These are phyloP conservation scores for Cataglyphis cursor DNA, from an alignment of 2,888 invertebrate species.

Conservation along the genomic window DNA sequence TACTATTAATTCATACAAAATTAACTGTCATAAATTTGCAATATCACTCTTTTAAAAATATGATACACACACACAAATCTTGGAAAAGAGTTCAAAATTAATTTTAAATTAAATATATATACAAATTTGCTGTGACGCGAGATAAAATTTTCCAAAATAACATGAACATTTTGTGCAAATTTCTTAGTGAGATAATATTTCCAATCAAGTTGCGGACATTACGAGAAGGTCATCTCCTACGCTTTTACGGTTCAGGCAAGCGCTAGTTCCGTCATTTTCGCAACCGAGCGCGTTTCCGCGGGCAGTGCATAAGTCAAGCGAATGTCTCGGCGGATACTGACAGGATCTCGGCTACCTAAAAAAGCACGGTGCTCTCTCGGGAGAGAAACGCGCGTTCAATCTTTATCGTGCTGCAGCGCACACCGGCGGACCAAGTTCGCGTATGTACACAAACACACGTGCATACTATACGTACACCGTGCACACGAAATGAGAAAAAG, in stretches of 20 bases:
- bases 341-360: constrained; percentile 70
- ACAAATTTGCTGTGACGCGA: background rate
- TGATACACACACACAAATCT: background rate
- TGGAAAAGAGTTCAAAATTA: background rate
- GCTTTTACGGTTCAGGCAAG: constrained; percentile 5
- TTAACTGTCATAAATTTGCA: background rate
- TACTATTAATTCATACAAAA: background rate
- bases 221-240: constrained; percentile 22
- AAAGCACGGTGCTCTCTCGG: constrained; percentile 25
- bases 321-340: constrained; percentile 67
- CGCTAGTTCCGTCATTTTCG: constrained; percentile 25
- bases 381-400: constrained; percentile 53
- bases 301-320: constrained; percentile 52
- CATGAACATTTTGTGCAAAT: background rate
- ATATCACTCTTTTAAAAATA: background rate
- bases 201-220: background rate
- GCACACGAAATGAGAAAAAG: constrained; percentile 30
- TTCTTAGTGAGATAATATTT: background rate
- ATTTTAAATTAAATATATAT: background rate
- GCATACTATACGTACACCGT: background rate
- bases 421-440: constrained; percentile 27
- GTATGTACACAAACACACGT: background rate
- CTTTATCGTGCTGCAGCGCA: constrained; percentile 51
- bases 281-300: constrained; percentile 41
- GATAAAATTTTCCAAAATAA: constrained; percentile 7